A percentile compares a stretch with the other conserved stretches of the same genome.
phyloP scores from a whole-genome alignment of 2,888 invertebrate species.

The Yponomeuta sedellus region DNA sequence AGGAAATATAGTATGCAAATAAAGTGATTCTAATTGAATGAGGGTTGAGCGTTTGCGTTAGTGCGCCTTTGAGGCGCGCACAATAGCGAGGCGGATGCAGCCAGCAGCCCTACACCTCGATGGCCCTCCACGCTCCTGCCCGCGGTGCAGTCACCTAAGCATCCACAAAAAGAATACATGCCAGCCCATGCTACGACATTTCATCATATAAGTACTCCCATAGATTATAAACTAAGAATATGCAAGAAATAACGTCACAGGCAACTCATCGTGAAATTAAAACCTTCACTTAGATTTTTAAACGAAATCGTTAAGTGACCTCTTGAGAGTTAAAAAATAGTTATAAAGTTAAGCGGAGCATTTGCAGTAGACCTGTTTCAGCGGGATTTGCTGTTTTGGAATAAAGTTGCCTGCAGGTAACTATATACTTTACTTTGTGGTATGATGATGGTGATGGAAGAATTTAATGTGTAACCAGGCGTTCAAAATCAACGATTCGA shows the following conservation, averaged over 20 bases:
- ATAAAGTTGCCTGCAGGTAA: background rate
- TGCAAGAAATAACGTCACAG: no score
- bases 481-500: no score
- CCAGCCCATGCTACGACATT: background rate
- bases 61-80: background rate
- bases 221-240: background rate
- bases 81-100: constrained; percentile 2
- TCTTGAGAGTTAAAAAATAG: background rate
- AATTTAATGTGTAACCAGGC: no score
- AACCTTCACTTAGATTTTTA: background rate
- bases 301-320: background rate
- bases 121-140: constrained; percentile 8
- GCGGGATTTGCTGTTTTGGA: background rate
- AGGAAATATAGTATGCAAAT: background rate
- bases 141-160: background rate
- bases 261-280: no score
- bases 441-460: no score
- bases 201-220: background rate
- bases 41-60: background rate
- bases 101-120: constrained; percentile 8
- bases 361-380: background rate
- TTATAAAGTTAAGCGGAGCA: background rate
- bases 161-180: constrained; percentile 1
- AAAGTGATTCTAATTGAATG: background rate
- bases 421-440: background rate